These are phyloP conservation scores for Lagria hirta DNA, from an alignment of 2,888 invertebrate genomes.

Conservation along the genomic window DNA sequence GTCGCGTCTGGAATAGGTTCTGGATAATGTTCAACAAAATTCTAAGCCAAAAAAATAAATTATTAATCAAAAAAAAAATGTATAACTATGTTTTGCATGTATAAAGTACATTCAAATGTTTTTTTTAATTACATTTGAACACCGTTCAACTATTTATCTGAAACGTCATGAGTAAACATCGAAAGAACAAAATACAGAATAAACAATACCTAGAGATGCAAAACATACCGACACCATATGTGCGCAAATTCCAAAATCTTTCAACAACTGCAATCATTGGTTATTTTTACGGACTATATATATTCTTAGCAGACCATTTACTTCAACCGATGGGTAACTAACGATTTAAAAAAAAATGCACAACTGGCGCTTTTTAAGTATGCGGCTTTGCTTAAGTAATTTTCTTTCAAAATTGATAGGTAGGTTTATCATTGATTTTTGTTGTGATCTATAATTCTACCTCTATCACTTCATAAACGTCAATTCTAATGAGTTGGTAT, in stretches of 20 bases:
- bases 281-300: constrained; percentile 27
- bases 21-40: no score
- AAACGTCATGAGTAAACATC: no score
- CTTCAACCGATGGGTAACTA: constrained; percentile 4
- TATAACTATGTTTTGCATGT: no score
- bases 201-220: constrained; percentile 27
- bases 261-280: constrained; percentile 24
- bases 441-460: no score
- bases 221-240: constrained; percentile 28
- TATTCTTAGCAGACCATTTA: constrained; percentile 4
- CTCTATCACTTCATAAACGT: constrained; percentile 8
- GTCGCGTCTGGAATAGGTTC: constrained; percentile 26
- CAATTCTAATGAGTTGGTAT: constrained; percentile 11
- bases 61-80: no score
- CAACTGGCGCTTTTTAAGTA: constrained; percentile 8
- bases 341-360: constrained; percentile 3
- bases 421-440: background rate
- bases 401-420: background rate
- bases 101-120: no score
- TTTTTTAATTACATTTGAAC: no score
- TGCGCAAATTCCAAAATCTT: constrained; percentile 29
- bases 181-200: constrained; percentile 15
- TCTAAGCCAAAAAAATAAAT: no score
- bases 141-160: no score
- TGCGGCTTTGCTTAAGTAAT: background rate